These are phyloP conservation scores for Nycticryphes semicollaris DNA, from an alignment of 2,113 vertebrate species.

Conservation along the genomic window DNA sequence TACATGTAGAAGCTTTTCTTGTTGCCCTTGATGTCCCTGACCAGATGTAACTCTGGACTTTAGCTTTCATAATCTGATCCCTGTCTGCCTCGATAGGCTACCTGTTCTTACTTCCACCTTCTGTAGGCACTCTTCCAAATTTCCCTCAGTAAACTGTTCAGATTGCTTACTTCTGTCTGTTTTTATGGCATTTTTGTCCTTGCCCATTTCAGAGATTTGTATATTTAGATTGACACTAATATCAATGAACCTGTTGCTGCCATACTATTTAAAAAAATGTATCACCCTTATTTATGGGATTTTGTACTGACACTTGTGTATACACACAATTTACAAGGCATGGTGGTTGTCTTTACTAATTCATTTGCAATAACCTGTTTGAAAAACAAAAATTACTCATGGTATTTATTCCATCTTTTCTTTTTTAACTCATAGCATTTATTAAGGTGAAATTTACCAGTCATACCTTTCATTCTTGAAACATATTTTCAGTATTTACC, in stretches of 20 bases:
- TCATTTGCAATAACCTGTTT: background rate
- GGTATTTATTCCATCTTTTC: background rate
- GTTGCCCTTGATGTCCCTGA: no score
- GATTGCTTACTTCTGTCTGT: background rate
- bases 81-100: background rate
- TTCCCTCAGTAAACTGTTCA: background rate
- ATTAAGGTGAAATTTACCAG: background rate
- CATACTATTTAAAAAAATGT: background rate
- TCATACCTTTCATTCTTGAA: background rate
- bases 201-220: background rate
- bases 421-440: background rate
- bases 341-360: background rate
- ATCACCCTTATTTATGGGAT: background rate
- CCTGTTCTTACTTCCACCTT: background rate
- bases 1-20: no score
- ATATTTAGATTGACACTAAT: background rate
- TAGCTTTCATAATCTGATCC: background rate
- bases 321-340: background rate
- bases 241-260: background rate
- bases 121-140: background rate
- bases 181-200: fast-evolving
- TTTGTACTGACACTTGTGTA: background rate
- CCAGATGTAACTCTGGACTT: background rate
- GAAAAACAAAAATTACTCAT: background rate
- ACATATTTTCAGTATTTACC: fast-evolving